Percentiles rank a stretch among this genome's conserved stretches.
phyloP scores from a whole-genome alignment of 1,140 invertebrate genomes.

The Brachionus sp. region DNA sequence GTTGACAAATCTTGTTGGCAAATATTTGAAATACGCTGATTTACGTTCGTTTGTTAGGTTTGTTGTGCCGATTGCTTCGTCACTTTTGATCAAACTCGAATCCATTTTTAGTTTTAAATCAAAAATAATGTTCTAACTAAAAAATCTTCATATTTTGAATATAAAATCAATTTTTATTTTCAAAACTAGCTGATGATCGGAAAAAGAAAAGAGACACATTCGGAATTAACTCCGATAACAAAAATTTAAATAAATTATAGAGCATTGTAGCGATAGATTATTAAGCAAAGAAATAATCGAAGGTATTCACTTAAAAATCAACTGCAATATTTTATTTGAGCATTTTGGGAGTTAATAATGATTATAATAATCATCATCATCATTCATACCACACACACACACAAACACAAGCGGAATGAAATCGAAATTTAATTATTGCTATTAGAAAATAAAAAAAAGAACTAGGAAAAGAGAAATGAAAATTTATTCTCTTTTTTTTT shows the following conservation, averaged over 20 bases:
- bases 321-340: not conserved
- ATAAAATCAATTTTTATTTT: not conserved
- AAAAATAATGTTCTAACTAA: not conserved
- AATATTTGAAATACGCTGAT: not conserved
- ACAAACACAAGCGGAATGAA: not conserved
- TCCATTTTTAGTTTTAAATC: not conserved
- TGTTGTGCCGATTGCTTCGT: not conserved
- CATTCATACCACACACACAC: not conserved
- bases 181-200: not conserved
- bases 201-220: not conserved
- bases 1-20: not conserved
- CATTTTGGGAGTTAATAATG: not conserved
- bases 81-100: not conserved
- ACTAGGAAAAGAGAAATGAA: not conserved
- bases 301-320: not conserved
- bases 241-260: slow-evolving; percentile 1
- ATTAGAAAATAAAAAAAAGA: not conserved
- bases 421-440: slow-evolving; percentile 10
- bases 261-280: not conserved
- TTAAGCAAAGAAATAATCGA: not conserved
- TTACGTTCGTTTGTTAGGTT: not conserved
- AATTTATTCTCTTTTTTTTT: not conserved
- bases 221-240: not conserved
- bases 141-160: not conserved
- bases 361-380: not conserved